phyloP scores from a whole-genome alignment of 1,140 invertebrate species.

The Panagrolaimus sp. region DNA sequence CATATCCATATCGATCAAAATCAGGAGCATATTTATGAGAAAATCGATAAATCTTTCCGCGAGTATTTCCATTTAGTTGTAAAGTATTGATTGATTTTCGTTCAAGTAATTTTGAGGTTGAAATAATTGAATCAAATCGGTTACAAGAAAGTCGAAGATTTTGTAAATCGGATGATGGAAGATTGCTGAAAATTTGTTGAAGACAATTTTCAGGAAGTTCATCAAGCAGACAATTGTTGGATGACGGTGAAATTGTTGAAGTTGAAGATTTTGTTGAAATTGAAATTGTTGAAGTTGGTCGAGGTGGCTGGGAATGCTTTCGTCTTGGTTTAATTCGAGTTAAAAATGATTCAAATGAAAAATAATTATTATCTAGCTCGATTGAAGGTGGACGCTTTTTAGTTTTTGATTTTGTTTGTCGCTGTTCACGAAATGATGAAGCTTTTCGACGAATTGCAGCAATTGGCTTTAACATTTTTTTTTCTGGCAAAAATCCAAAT shows the following conservation, averaged over 20 bases:
- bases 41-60: background rate
- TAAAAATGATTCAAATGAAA: slow-evolving; percentile 3
- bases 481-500: too few relatives aligned
- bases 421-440: background rate
- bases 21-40: background rate
- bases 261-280: too few relatives aligned
- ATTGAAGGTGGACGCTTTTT: too few relatives aligned
- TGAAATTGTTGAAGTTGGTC: background rate
- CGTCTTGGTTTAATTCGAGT: background rate
- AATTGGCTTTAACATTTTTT: slow-evolving; percentile 7
- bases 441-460: slow-evolving; percentile 5
- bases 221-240: background rate
- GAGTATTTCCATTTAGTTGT: background rate
- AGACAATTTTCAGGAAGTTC: slow-evolving; percentile 2
- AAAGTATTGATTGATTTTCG: background rate
- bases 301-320: background rate
- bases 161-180: background rate
- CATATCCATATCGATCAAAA: background rate
- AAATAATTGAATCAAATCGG: background rate
- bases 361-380: background rate
- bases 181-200: background rate
- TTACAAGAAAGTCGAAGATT: background rate
- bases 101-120: background rate
- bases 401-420: background rate
- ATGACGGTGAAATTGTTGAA: background rate